These are phyloP conservation scores for Microtus pennsylvanicus DNA, from an alignment of 2,113 vertebrate species.

Conservation along the genomic window DNA sequence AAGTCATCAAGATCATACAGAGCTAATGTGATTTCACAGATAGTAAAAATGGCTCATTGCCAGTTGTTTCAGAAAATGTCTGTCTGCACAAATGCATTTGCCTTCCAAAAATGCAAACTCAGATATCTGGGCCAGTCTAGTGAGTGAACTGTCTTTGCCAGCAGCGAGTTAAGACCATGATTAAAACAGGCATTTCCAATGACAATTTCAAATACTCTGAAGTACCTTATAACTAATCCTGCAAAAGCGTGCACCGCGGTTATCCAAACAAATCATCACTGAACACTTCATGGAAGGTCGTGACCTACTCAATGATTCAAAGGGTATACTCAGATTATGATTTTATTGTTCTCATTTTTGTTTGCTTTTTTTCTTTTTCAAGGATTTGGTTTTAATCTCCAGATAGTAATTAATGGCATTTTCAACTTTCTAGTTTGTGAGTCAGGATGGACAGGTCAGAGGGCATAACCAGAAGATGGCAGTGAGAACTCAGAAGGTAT, in stretches of 20 bases:
- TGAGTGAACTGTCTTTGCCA: conserved; percentile 9
- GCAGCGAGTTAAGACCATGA: conserved; percentile 30
- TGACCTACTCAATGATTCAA: conserved; percentile 25
- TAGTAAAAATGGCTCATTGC: conserved; percentile 57
- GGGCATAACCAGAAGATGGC: conserved; percentile 75
- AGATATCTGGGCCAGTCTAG: background rate
- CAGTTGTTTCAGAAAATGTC: conserved; percentile 62
- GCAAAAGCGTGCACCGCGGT: background rate
- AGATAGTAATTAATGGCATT: conserved; percentile 69
- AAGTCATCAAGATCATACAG: conserved; percentile 30
- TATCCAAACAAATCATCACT: conserved; percentile 57
- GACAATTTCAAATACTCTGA: conserved; percentile 25
- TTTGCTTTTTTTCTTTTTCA: background rate
- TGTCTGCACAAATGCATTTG: conserved; percentile 59
- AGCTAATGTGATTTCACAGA: conserved; percentile 46
- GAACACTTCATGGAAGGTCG: conserved; percentile 67
- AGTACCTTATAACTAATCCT: conserved; percentile 38
- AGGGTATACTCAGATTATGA: conserved; percentile 43
- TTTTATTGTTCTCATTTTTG: conserved; percentile 35
- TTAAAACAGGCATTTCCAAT: conserved; percentile 57
- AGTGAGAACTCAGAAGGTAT: conserved; percentile 81
- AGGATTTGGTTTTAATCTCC: conserved; percentile 69
- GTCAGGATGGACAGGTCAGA: conserved; percentile 76
- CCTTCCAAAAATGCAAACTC: conserved; percentile 53
- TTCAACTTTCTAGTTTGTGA: conserved; percentile 68